Evolutionary conservation across 2,113 vertebrate genomes (phyloP).

Genomic region (Apaloderma vittatum): DNA sequence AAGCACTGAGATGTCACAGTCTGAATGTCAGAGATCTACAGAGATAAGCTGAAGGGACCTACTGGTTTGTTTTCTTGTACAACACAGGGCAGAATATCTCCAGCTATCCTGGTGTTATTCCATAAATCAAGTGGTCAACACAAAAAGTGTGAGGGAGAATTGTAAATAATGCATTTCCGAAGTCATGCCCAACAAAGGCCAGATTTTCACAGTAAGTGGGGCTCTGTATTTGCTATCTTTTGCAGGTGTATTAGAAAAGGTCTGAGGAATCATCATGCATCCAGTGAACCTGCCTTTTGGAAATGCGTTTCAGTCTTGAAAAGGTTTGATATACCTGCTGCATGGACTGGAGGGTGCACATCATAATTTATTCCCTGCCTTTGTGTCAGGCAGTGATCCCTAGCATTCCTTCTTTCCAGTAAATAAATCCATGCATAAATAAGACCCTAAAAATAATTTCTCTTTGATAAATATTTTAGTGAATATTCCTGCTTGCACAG

Average conservation of each 20-base stretch:
- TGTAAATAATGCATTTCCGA: background rate
- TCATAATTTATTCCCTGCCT: background rate
- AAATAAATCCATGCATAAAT: conserved; percentile 41
- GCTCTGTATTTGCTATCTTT: background rate
- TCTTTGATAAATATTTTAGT: conserved; percentile 64
- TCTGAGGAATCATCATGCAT: background rate
- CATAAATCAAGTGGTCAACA: background rate
- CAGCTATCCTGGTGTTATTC: background rate
- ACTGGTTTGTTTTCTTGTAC: background rate
- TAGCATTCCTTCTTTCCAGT: background rate
- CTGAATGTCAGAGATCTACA: background rate
- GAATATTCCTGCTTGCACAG: conserved; percentile 21
- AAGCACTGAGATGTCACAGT: background rate
- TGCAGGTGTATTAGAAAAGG: background rate
- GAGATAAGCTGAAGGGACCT: background rate
- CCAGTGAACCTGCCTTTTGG: background rate
- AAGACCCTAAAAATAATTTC: conserved; percentile 38
- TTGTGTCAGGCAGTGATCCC: background rate
- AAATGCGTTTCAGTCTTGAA: background rate
- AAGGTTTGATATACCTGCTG: background rate
- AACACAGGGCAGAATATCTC: background rate
- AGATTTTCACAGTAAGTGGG: background rate
- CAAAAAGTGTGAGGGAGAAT: background rate
- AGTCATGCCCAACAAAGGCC: background rate
- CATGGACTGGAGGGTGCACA: background rate